Base-by-base conservation (phyloP, 2,113 vertebrate genomes). In the Pluvianellus socialis region DNA sequence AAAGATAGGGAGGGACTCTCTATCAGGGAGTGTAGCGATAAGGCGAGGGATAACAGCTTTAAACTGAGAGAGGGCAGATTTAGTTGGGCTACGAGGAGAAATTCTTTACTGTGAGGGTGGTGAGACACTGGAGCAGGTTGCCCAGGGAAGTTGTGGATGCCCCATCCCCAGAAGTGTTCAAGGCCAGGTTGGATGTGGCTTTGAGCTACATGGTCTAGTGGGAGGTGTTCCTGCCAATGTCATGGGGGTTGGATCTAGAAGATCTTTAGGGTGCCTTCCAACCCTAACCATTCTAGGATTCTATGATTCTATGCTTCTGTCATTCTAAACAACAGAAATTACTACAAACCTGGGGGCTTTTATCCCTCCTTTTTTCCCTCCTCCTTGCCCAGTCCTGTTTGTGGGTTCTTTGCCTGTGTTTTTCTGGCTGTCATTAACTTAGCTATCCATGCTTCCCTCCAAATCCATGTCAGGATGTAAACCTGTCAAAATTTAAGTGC, bases 111-210 rank as follows among this genome's bases (percentile, higher is more conserved):
- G 1, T 33, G 55, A 61, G 5, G 14, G 1, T 59, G 49, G 4
- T 59, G 38, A 81, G 5, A 4, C 52, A 10, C 33, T 27, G 10
- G 53, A 23, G 26, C 12, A 23, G 15, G 4, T 7, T 88, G 8
- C 23, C 32, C 18, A 33, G n/a, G 9, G 35, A 50, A 26, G 24
- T 0, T 71, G 3, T 61, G 32, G 13, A 2, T 75, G 15, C 1
- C 9, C 12, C 27, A 11, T 35, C 8, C 7, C 45, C 66, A 42
- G 8, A 3, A 19, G 12, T 6, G 6, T 30, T 50, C 62, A 71
- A 33, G 2, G 53, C 30, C 22, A 58, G 40, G 3, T 1, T 52
- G 35, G n/a, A 40, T 11, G 24, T 3, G 42, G 26, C 42, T 88
- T 27, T 22, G 40, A 81, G 52, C 22, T 38, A 5, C 4, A 15